Evolutionary conservation across 2,113 vertebrate genomes (phyloP).

Genomic region (Pseudopodoces humilis): DNA sequence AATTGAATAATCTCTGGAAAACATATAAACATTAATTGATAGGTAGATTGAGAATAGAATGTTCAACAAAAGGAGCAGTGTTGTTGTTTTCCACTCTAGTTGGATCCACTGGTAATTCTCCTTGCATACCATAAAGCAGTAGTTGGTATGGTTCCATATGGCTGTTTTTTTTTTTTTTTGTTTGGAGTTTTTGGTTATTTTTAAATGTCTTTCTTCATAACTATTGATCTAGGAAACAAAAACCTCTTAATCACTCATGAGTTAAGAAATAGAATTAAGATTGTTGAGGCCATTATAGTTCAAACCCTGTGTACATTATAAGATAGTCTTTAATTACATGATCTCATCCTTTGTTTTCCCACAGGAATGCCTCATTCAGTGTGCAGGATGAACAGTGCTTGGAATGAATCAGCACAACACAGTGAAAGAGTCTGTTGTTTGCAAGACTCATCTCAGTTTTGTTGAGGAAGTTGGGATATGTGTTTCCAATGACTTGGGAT

Average conservation of each 20-base stretch:
- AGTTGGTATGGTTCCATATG: not conserved
- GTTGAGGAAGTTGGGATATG: constrained; percentile 26
- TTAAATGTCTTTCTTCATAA: not conserved
- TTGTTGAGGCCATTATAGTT: constrained; percentile 7
- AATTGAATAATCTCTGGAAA: not conserved
- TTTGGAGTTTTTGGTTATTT: not conserved
- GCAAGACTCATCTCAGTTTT: constrained; percentile 28
- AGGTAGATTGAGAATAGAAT: not conserved
- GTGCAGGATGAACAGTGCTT: constrained; percentile 23
- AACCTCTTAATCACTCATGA: not conserved
- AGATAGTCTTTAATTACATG: constrained; percentile 54
- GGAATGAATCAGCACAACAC: constrained; percentile 41
- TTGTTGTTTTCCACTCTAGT: not conserved
- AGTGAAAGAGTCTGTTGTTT: constrained; percentile 54
- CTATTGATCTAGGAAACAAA: not conserved
- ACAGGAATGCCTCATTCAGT: constrained; percentile 22
- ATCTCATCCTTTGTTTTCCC: constrained; percentile 60
- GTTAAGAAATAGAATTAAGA: constrained; percentile 22
- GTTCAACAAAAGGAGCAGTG: not conserved
- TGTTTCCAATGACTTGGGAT: constrained; percentile 23
- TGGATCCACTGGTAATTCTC: not conserved
- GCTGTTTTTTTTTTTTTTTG: not conserved
- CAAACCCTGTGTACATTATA: not conserved
- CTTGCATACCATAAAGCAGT: not conserved
- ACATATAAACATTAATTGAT: not conserved